Evolutionary conservation across 1,140 invertebrate species (phyloP).

Genomic region (Solenopsis invicta): DNA sequence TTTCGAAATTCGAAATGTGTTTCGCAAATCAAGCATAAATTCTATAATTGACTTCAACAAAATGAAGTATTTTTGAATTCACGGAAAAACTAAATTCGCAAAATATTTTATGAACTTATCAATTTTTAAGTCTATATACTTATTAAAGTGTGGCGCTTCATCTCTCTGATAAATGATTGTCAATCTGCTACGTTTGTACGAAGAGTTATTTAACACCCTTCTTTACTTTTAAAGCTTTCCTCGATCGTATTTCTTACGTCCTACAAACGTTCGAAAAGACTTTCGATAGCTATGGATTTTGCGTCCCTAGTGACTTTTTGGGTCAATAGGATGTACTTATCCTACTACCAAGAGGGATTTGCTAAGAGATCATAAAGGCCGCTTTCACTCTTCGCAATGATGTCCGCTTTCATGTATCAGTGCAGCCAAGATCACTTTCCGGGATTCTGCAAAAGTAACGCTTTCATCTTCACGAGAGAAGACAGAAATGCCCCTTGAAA

Average conservation of each 20-base stretch:
- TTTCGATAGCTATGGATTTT: constrained; percentile 31
- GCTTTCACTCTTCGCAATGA: constrained; percentile 12
- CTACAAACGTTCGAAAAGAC: neutral
- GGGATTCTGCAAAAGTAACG: constrained; percentile 14
- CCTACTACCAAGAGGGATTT: constrained; percentile 41
- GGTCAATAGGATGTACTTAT: constrained; percentile 48
- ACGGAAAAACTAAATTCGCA: neutral
- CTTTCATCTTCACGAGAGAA: neutral
- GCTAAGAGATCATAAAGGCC: constrained; percentile 35
- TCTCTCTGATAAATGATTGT: neutral
- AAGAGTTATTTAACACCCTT: neutral
- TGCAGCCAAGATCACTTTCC: constrained; percentile 9
- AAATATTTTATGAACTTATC: neutral
- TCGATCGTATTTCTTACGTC: constrained; percentile 19
- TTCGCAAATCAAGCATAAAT: neutral
- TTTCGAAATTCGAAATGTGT: neutral
- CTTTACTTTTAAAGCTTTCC: neutral
- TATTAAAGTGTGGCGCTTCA: neutral
- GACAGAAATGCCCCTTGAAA: neutral
- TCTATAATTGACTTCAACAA: neutral
- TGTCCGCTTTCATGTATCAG: constrained; percentile 11
- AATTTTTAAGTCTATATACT: neutral
- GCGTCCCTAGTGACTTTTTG: constrained; percentile 21
- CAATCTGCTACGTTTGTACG: neutral
- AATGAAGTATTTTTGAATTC: neutral